Evolutionary conservation across 1,140 invertebrate species (phyloP), one percentile per base, ranked within the genome.

Genomic region (Micrasema minimum): DNA sequence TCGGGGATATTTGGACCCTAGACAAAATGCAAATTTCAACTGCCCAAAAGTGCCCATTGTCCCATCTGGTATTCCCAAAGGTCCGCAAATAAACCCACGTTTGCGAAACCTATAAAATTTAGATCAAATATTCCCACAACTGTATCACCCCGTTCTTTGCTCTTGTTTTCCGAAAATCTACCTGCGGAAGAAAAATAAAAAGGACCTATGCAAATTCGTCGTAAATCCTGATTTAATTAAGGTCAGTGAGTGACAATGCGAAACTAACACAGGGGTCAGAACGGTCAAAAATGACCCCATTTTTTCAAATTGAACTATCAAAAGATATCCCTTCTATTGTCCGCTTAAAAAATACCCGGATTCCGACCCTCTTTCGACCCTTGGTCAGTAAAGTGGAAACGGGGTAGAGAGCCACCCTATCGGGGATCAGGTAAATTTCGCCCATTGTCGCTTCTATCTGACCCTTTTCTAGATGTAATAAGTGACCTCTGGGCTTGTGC

Each of bases 331-430:
- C 65, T 67, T 67, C 38, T 35, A 55, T 67, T 53, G 48, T 53
- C 10, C 41, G 9, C 2, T 20, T 14, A 20, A 51, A 66, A 51
- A 20, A 11, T 46, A 20, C 50, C 20, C 50, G 14, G 16, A 22
- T 55, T 55, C 22, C 18, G 26, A 43, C 65, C 65, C 65, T 53
- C 22, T 55, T 67, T 67, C 65, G 65, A 67, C 65, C 65, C 65
- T 67, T 67, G 65, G 65, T 67, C 65, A 67, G 65, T 67, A 55
- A 67, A 67, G 65, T 67, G 65, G 65, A 67, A 67, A 67, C 37
- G 50, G 48, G 48, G 65, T 26, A 48, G 11, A 14, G 12, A 14
- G 4, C 43, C 1, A 64, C 59, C 59, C 59, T 31, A 46, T 45
- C 43, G 45, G 55, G 38, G 43, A 14, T 37, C 43, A 64, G 59